phyloP scores from a whole-genome alignment of 2,888 invertebrate genomes.

The Ophion slaviceki region DNA sequence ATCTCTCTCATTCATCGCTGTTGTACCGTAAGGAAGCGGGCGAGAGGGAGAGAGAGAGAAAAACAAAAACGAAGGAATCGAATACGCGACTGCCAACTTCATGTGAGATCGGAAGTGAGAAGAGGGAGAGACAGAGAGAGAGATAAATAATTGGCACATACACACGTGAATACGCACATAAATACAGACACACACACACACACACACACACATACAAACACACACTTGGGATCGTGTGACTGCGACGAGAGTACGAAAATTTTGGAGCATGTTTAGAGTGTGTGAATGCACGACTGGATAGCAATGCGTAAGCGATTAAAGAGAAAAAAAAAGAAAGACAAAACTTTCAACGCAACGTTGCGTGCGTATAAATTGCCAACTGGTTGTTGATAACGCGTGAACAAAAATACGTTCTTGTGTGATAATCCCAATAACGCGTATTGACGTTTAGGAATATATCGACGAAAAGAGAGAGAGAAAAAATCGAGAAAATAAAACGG shows the following conservation, averaged over 20 bases:
- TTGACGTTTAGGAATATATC: constrained; percentile 72
- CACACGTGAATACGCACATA: constrained; percentile 21
- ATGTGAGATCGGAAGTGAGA: constrained; percentile 61
- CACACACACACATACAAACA: constrained; percentile 42
- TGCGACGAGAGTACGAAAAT: constrained; percentile 64
- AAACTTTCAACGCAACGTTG: constrained; percentile 59
- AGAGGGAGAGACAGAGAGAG: constrained; percentile 20
- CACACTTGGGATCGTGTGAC: constrained; percentile 65
- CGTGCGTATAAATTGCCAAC: constrained; percentile 68
- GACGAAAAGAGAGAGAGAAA: constrained; percentile 19
- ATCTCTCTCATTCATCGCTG: constrained; percentile 53
- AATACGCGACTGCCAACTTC: constrained; percentile 68
- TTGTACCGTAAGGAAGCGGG: constrained; percentile 13
- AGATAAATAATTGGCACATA: constrained; percentile 44
- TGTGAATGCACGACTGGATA: constrained; percentile 52
- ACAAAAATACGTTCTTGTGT: constrained; percentile 80
- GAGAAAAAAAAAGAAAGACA: constrained; percentile 40
- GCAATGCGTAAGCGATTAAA: constrained; percentile 61
- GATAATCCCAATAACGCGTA: constrained; percentile 82
- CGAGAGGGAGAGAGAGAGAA: constrained; percentile 20
- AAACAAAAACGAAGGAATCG: constrained; percentile 63
- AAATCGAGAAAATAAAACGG: constrained; percentile 42
- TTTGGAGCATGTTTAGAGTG: constrained; percentile 54
- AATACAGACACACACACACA: constrained; percentile 25
- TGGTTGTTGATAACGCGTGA: constrained; percentile 82